Conservation (phyloP, 2,113 vertebrate genomes). For the Microtus pennsylvanicus region DNA sequence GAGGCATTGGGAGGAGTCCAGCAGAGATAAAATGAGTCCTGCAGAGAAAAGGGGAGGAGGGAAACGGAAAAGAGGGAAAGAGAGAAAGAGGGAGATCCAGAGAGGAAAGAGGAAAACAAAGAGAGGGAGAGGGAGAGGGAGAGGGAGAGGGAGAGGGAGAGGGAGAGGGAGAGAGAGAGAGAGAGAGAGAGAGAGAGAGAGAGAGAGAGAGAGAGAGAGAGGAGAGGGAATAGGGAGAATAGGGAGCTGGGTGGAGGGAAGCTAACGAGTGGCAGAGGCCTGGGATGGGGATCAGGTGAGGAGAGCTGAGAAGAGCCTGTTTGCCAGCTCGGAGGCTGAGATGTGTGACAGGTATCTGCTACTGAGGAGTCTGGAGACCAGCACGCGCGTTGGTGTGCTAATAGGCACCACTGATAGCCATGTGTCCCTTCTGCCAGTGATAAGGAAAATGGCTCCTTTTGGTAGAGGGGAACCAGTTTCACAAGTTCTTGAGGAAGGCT, state of each 20-base stretch:
- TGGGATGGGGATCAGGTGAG: neutral
- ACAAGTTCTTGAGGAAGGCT: neutral
- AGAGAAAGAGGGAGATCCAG: neutral
- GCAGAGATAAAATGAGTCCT: neutral
- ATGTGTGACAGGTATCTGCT: too few species aligned
- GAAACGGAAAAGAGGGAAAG: too few species aligned
- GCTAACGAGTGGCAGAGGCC: neutral
- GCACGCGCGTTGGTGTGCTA: neutral
- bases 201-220: neutral
- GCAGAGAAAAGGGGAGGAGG: neutral
- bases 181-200: neutral
- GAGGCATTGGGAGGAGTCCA: neutral
- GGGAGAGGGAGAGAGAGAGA: neutral
- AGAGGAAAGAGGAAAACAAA: neutral
- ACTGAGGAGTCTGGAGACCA: neutral
- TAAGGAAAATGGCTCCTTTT: neutral
- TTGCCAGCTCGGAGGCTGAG: neutral
- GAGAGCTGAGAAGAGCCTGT: neutral
- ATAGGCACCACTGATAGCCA: neutral
- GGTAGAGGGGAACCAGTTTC: too few species aligned
- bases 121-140: fast-evolving
- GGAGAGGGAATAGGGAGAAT: neutral
- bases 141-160: neutral
- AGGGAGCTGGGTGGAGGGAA: neutral
- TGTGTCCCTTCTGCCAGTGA: neutral